A percentile compares a stretch with the other conserved stretches of the same genome.
These are phyloP conservation scores for Trichomalopsis sarcophagae DNA, from an alignment of 1,140 invertebrate species.

Conservation along the genomic window DNA sequence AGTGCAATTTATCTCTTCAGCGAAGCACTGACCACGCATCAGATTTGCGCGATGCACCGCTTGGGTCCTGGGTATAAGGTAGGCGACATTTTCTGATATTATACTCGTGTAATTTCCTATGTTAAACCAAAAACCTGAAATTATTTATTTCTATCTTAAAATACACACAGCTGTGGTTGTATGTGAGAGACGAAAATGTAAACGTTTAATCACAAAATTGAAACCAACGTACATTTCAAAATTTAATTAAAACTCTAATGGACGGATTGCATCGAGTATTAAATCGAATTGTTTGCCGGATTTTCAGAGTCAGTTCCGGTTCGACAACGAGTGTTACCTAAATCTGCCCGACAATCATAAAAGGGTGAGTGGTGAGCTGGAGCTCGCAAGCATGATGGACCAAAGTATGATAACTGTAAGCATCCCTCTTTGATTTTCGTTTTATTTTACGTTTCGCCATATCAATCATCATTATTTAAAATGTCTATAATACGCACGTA, in stretches of 20 bases:
- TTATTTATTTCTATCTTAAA: no score
- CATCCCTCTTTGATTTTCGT: conserved; percentile 67
- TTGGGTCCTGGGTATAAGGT: conserved; percentile 98
- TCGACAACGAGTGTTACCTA: conserved; percentile 98
- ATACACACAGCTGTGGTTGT: no score
- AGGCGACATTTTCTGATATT: conserved; percentile 46
- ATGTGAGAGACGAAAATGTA: no score
- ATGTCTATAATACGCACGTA: conserved; percentile 53
- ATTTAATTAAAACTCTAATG: no score
- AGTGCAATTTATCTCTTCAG: conserved; percentile 98
- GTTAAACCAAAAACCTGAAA: no score
- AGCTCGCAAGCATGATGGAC: conserved; percentile 74
- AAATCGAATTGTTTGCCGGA: not conserved
- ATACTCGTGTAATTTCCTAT: no score
- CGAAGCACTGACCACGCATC: conserved; percentile 96
- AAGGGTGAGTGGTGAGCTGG: conserved; percentile 88
- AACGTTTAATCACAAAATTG: no score
- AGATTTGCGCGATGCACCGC: conserved; percentile 97
- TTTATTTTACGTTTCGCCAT: conserved; percentile 61
- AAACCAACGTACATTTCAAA: no score
- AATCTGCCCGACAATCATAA: conserved; percentile 96
- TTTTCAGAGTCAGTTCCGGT: conserved; percentile 96
- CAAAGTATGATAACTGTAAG: conserved; percentile 78
- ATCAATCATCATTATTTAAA: conserved; percentile 61
- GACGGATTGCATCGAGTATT: not conserved